Conservation (phyloP, 2,797 vertebrate genomes). For the Cossypha heuglini region DNA sequence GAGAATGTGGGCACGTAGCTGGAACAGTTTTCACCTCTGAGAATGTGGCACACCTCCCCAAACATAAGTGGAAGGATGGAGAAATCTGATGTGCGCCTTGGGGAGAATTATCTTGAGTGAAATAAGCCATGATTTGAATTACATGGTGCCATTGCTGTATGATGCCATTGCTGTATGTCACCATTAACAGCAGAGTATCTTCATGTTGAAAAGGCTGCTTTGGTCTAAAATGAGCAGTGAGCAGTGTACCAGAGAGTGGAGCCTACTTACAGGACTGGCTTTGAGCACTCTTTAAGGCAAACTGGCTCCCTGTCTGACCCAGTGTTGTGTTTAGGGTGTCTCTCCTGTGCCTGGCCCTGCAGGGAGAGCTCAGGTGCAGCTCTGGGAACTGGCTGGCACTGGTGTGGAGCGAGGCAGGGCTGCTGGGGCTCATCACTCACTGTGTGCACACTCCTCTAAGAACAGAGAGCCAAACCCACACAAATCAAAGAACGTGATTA, state of each 20-base stretch:
- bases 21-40: background rate
- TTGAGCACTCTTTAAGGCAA: background rate
- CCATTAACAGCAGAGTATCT: background rate
- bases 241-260: background rate
- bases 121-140: background rate
- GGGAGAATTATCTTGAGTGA: background rate
- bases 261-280: background rate
- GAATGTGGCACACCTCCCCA: background rate
- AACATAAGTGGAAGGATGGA: background rate
- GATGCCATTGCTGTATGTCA: background rate
- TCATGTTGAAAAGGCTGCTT: background rate
- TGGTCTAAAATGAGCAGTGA: background rate
- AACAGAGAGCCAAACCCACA: background rate
- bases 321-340: background rate
- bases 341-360: background rate
- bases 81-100: background rate
- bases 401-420: background rate
- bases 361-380: accelerated
- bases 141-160: background rate
- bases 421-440: background rate
- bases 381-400: background rate
- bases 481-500: background rate
- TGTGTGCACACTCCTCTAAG: background rate
- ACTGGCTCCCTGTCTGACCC: background rate
- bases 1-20: background rate